These are phyloP conservation scores for Prorops nasuta DNA, from an alignment of 1,140 invertebrate species.

Conservation along the genomic window DNA sequence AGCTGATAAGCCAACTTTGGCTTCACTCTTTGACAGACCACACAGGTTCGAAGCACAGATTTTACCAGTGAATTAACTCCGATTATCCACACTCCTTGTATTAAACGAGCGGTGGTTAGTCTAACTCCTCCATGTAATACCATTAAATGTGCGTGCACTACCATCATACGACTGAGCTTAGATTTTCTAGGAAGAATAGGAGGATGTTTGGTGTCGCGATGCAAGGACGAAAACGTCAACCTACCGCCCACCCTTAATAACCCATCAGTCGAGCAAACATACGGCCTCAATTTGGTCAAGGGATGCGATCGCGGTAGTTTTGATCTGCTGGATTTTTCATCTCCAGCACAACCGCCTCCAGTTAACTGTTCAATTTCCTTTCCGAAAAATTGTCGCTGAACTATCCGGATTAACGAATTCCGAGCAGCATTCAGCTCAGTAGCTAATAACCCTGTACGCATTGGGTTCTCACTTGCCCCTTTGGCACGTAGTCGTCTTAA, in stretches of 20 bases:
- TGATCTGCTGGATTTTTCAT: neutral
- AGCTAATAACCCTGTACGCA: neutral
- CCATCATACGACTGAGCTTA: neutral
- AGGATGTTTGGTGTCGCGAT: neutral
- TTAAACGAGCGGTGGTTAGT: neutral
- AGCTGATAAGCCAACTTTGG: neutral
- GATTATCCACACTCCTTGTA: neutral
- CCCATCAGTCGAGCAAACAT: conserved; percentile 1
- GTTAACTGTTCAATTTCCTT: neutral
- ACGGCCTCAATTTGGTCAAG: too few relatives aligned
- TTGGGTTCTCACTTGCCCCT: neutral
- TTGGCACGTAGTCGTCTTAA: neutral
- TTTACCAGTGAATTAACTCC: neutral
- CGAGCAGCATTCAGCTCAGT: conserved; percentile 1
- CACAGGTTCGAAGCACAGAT: neutral
- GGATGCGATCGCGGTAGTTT: neutral
- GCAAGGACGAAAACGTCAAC: neutral
- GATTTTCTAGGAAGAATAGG: neutral
- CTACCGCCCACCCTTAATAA: neutral
- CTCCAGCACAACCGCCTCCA: neutral
- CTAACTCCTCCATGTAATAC: neutral
- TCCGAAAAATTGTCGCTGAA: neutral
- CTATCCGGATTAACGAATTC: neutral
- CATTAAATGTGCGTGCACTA: neutral
- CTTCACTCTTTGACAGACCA: neutral